Conservation (phyloP, 1,140 invertebrate genomes). For the Zaprionus ghesquierei region DNA sequence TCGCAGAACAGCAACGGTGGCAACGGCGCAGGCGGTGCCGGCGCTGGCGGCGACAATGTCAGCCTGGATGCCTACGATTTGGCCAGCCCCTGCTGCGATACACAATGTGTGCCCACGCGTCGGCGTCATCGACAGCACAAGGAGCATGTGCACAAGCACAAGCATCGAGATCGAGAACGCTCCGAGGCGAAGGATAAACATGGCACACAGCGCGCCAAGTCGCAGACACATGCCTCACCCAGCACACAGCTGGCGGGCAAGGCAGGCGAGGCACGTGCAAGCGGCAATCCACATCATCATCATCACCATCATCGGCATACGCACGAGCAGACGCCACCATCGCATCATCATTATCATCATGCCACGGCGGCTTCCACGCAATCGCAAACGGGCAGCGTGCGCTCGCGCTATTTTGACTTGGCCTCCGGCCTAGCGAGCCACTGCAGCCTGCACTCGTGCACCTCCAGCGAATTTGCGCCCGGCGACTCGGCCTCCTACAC, state of each 20-base stretch:
- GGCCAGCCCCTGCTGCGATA: slow-evolving; percentile 92
- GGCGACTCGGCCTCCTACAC: slow-evolving; percentile 90
- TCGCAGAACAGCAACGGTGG: slow-evolving; percentile 5
- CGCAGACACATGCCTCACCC: slow-evolving; percentile 83
- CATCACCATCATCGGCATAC: slow-evolving; percentile 54
- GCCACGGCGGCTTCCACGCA: slow-evolving; percentile 39
- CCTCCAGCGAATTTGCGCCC: slow-evolving; percentile 88
- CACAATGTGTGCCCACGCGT: slow-evolving; percentile 90
- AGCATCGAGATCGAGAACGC: slow-evolving; percentile 77
- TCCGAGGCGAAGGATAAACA: slow-evolving; percentile 69
- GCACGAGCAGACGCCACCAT: slow-evolving; percentile 28
- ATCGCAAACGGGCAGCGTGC: slow-evolving; percentile 65
- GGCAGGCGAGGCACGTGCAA: slow-evolving; percentile 24
- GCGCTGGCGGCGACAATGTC: slow-evolving; percentile 85
- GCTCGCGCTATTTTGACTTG: slow-evolving; percentile 84
- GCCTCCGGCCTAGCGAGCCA: slow-evolving; percentile 88
- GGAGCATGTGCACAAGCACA: slow-evolving; percentile 85
- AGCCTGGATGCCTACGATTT: slow-evolving; percentile 92
- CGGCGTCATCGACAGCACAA: slow-evolving; percentile 86
- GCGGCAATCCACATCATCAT: slow-evolving; percentile 46
- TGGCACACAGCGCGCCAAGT: slow-evolving; percentile 71
- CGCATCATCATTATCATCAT: slow-evolving; percentile 49
- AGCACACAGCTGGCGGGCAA: slow-evolving; percentile 25
- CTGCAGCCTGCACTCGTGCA: slow-evolving; percentile 91
- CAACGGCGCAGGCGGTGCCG: too few species aligned